Evolutionary conservation across 2,888 invertebrate genomes (phyloP).

Genomic region (Cerceris rybyensis): DNA sequence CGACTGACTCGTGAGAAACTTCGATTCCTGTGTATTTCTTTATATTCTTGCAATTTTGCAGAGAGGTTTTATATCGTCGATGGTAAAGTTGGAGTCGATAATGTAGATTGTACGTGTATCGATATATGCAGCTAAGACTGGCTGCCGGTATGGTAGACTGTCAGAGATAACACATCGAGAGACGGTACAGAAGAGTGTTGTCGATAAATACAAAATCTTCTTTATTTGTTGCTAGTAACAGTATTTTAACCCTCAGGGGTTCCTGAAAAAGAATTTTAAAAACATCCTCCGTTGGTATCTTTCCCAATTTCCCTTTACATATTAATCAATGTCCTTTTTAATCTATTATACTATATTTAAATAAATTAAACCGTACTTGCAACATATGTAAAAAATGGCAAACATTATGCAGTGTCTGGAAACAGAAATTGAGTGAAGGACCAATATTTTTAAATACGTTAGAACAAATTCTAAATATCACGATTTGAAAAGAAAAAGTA

Average conservation of each 20-base stretch:
- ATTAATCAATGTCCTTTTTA: no score
- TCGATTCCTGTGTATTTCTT: neutral
- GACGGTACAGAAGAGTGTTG: neutral
- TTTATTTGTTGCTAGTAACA: neutral
- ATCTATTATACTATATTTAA: no score
- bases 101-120: slow-evolving; percentile 6
- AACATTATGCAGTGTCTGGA: no score
- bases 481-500: no score
- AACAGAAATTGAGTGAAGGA: no score
- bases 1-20: slow-evolving; percentile 40
- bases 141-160: neutral
- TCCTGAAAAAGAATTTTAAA: no score
- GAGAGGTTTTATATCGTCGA: neutral
- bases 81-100: slow-evolving; percentile 3
- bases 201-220: neutral
- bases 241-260: neutral
- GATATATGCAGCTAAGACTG: neutral
- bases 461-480: no score
- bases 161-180: slow-evolving; percentile 12
- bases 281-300: no score
- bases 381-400: no score
- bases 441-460: no score
- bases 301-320: neutral
- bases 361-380: no score
- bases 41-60: neutral